These are phyloP conservation scores for Galeopsomyia nigrocyanea DNA, from an alignment of 2,888 invertebrate genomes.

Conservation along the genomic window DNA sequence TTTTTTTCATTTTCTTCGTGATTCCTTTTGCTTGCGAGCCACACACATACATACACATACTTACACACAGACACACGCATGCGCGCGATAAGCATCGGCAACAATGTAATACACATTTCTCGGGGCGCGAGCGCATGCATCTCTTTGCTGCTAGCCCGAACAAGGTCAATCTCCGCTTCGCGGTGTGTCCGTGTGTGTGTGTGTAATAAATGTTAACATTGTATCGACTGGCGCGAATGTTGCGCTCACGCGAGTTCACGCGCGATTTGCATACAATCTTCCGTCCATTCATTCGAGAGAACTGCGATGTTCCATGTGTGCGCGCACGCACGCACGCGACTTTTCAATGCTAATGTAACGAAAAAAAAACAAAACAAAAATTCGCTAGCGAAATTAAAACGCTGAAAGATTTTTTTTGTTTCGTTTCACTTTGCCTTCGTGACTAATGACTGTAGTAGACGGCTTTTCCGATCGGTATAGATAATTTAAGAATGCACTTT, in stretches of 20 bases:
- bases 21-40: too few species aligned
- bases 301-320: slow-evolving; percentile 18
- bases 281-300: slow-evolving; percentile 25
- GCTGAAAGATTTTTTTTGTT: slow-evolving; percentile 44
- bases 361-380: slow-evolving; percentile 20
- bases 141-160: slow-evolving; percentile 1
- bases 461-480: slow-evolving; percentile 37
- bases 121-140: slow-evolving; percentile 11
- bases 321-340: slow-evolving; percentile 2
- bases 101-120: slow-evolving; percentile 22
- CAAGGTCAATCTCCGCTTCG: slow-evolving; percentile 19
- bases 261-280: slow-evolving; percentile 42
- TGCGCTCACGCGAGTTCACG: slow-evolving; percentile 24
- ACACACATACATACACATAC: too few species aligned
- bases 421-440: slow-evolving; percentile 26
- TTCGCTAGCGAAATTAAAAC: slow-evolving; percentile 52
- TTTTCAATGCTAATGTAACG: slow-evolving; percentile 14
- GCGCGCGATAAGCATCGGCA: slow-evolving; percentile 30
- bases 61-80: too few species aligned
- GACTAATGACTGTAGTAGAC: slow-evolving; percentile 43
- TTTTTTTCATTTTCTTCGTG: too few species aligned
- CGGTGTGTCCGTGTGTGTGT: not conserved
- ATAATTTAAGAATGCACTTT: slow-evolving; percentile 49
- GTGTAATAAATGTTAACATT: slow-evolving; percentile 38
- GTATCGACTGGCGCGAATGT: slow-evolving; percentile 7